These are phyloP conservation scores for Meloe dianella DNA, from an alignment of 2,888 invertebrate species.

Conservation along the genomic window DNA sequence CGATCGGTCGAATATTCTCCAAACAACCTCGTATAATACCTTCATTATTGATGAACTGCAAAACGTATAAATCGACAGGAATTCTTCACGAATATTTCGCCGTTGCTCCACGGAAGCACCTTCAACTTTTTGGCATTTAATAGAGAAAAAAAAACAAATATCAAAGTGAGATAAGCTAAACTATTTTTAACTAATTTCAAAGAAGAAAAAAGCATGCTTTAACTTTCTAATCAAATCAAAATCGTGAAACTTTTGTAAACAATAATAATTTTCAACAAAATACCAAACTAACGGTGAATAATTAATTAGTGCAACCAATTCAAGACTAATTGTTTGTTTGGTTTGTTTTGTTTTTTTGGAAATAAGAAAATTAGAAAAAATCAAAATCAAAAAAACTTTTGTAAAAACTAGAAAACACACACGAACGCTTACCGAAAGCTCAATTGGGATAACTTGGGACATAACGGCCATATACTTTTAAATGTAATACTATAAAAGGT, in stretches of 20 bases:
- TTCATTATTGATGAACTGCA: too few relatives aligned
- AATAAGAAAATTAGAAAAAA: background rate
- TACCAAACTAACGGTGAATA: background rate
- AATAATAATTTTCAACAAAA: too few relatives aligned
- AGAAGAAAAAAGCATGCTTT: background rate
- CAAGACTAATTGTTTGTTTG: background rate
- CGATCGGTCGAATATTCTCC: too few relatives aligned
- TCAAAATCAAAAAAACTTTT: background rate
- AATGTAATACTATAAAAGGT: slow-evolving; percentile 53
- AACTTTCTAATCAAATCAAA: background rate
- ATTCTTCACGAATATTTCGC: too few relatives aligned
- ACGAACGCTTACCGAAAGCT: slow-evolving; percentile 4
- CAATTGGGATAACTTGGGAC: background rate
- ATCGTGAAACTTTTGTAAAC: background rate
- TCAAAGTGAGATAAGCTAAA: background rate
- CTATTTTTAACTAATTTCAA: background rate
- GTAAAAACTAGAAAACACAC: background rate
- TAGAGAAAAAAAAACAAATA: background rate
- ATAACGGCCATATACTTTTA: slow-evolving; percentile 26
- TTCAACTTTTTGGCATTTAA: too few relatives aligned
- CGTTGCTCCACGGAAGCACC: too few relatives aligned
- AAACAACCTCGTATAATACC: too few relatives aligned
- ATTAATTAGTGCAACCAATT: slow-evolving; percentile 1
- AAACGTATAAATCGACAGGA: too few relatives aligned
- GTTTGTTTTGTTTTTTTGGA: background rate